Evolutionary conservation across 2,113 vertebrate species (phyloP).

Genomic region (Mellivora capensis): DNA sequence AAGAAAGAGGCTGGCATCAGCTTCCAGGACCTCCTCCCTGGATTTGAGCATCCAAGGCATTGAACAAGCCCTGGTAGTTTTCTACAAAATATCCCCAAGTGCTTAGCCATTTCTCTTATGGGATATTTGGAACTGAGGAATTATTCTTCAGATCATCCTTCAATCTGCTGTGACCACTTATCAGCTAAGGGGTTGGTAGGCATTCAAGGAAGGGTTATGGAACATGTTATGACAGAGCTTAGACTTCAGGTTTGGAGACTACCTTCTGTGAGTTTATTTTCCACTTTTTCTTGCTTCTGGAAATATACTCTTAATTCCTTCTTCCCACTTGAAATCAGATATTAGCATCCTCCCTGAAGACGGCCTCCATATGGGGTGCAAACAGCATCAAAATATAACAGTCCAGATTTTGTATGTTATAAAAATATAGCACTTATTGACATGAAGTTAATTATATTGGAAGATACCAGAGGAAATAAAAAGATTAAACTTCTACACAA

Average conservation of each 20-base stretch:
- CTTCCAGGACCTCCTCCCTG: not conserved
- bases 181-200: not conserved
- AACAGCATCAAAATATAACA: conserved; percentile 39
- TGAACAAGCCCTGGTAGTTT: not conserved
- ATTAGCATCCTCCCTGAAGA: conserved; percentile 34
- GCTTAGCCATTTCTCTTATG: not conserved
- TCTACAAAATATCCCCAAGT: not conserved
- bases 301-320: conserved; percentile 45
- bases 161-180: not conserved
- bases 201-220: not conserved
- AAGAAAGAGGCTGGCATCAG: not conserved
- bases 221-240: not conserved
- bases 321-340: conserved; percentile 33
- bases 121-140: not conserved
- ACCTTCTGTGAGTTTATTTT: not conserved
- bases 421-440: conserved; percentile 63
- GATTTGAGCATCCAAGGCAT: not conserved
- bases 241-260: not conserved
- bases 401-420: conserved; percentile 39
- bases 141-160: not conserved
- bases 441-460: conserved; percentile 57
- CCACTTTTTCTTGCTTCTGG: not conserved
- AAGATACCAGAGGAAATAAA: conserved; percentile 43
- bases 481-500: conserved; percentile 56
- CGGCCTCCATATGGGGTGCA: conserved; percentile 29